These are phyloP conservation scores for Hypselothyrea guttata DNA, from an alignment of 2,888 invertebrate genomes.

Conservation along the genomic window DNA sequence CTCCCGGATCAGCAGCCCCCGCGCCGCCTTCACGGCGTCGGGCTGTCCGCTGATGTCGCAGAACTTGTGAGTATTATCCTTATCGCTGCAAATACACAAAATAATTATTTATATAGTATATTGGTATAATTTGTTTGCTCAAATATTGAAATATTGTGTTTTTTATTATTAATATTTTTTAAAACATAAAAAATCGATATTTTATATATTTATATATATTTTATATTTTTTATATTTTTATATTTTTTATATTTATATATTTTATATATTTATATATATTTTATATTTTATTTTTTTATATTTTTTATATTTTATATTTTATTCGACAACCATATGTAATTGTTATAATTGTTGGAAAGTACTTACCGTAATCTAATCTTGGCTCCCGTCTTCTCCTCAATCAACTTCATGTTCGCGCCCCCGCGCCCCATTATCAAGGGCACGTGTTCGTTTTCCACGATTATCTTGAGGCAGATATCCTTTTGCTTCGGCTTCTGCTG, in stretches of 20 bases:
- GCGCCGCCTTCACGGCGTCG: conserved; percentile 88
- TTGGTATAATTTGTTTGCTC: too few relatives aligned
- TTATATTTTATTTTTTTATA: too few relatives aligned
- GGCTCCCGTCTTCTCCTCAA: conserved; percentile 89
- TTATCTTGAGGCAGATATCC: conserved; percentile 84
- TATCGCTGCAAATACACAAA: conserved; percentile 82
- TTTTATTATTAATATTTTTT: too few relatives aligned
- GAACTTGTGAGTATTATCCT: conserved; percentile 84
- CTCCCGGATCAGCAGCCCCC: conserved; percentile 87
- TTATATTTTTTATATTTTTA: too few relatives aligned
- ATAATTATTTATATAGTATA: not conserved
- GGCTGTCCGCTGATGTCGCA: conserved; percentile 88
- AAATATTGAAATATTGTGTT: too few relatives aligned
- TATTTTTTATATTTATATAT: too few relatives aligned
- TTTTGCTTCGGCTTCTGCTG: conserved; percentile 55
- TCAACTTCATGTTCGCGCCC: conserved; percentile 89
- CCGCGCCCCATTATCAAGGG: conserved; percentile 88
- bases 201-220: too few relatives aligned
- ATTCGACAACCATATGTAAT: too few relatives aligned
- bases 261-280: too few relatives aligned
- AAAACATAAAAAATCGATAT: too few relatives aligned
- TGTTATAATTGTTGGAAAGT: conserved; percentile 12
- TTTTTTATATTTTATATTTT: too few relatives aligned
- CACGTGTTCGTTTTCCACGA: conserved; percentile 86
- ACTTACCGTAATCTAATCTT: conserved; percentile 83